Percentiles rank a stretch among this genome's conserved stretches.
These are phyloP conservation scores for Hirtodrosophila trivittata DNA, from an alignment of 2,888 invertebrate species.

Conservation along the genomic window DNA sequence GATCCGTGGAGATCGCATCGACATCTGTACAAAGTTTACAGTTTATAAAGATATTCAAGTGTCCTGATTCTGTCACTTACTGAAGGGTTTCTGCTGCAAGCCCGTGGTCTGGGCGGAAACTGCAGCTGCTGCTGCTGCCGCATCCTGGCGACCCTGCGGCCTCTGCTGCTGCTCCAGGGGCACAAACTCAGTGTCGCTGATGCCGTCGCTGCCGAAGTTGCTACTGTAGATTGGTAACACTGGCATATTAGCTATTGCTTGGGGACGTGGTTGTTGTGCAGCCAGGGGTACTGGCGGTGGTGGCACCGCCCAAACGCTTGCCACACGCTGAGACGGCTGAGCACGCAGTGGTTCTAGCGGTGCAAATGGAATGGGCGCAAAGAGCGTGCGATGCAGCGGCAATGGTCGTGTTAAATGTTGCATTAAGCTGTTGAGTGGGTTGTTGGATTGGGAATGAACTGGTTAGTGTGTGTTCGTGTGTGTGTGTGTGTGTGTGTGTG, in stretches of 20 bases:
- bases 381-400: conserved; percentile 75
- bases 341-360: conserved; percentile 68
- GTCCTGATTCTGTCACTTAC: conserved; percentile 65
- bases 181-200: conserved; percentile 76
- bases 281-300: no score
- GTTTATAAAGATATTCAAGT: no score
- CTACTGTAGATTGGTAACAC: conserved; percentile 73
- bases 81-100: conserved; percentile 74
- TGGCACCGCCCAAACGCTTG: conserved; percentile 69
- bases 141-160: conserved; percentile 57
- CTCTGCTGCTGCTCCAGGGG: conserved; percentile 72
- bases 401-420: conserved; percentile 78
- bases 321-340: conserved; percentile 66
- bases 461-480: conserved; percentile 31
- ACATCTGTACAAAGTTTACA: conserved; percentile 78
- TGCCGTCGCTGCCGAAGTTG: conserved; percentile 63
- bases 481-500: conserved; percentile 15
- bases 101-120: conserved; percentile 15
- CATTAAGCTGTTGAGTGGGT: conserved; percentile 70
- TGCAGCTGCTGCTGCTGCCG: conserved; percentile 19
- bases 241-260: conserved; percentile 60
- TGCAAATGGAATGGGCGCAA: conserved; percentile 74
- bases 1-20: conserved; percentile 78
- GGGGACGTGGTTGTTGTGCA: conserved; percentile 30
- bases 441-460: conserved; percentile 35